Percentiles rank a stretch among this genome's conserved stretches.
phyloP scores from a whole-genome alignment of 92 coral and sea anemone species.

The Porites evermanni region DNA sequence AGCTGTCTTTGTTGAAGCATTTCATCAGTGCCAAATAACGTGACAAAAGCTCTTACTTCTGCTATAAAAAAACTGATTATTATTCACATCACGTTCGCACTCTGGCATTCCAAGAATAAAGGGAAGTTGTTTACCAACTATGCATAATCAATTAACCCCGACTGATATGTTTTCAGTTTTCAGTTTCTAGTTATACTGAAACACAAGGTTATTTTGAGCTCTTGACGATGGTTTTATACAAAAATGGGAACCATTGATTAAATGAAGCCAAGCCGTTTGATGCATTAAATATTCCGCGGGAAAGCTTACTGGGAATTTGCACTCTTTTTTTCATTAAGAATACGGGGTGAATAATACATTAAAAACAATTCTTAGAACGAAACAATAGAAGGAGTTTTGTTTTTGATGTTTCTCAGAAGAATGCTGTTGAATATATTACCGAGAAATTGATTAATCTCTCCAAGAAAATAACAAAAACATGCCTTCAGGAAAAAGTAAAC shows the following conservation, averaged over 20 bases:
- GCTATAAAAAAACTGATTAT: neutral
- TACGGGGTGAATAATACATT: too few relatives aligned
- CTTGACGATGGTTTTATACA: too few relatives aligned
- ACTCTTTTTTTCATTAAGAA: too few relatives aligned
- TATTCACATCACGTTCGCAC: conserved; percentile 38
- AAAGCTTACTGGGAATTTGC: neutral
- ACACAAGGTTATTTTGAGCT: neutral
- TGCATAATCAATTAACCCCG: neutral
- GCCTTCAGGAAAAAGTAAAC: neutral
- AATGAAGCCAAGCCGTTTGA: neutral
- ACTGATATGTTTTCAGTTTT: neutral
- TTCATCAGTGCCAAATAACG: neutral
- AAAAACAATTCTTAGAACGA: neutral
- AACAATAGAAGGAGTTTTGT: neutral
- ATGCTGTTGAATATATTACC: conserved; percentile 3
- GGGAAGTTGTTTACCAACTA: conserved; percentile 17
- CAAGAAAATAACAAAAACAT: neutral
- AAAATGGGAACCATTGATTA: neutral
- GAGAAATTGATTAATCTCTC: neutral
- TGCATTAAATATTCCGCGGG: neutral
- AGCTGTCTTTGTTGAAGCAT: neutral
- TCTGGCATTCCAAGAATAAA: conserved; percentile 1
- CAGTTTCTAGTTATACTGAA: conserved; percentile 22
- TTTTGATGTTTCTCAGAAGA: too few relatives aligned
- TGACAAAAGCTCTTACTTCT: too few relatives aligned